Evolutionary conservation across 2,797 vertebrate genomes (phyloP).

Genomic region (Hydrolagus colliei): DNA sequence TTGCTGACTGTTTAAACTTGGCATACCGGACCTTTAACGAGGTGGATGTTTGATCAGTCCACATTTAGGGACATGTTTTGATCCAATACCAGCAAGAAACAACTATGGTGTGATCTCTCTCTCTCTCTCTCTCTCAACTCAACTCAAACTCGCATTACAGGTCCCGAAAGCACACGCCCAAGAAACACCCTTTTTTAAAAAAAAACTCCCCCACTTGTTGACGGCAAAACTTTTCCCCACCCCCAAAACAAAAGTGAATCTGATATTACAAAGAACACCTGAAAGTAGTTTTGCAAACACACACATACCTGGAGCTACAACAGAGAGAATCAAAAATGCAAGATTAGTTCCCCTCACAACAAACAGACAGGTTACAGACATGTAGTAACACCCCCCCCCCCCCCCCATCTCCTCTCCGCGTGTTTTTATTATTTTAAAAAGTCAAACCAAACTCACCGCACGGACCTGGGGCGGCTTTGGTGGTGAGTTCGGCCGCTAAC

Average conservation of each 20-base stretch:
- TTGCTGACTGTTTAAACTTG: too few species aligned
- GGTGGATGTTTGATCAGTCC: too few species aligned
- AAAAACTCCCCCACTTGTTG: not conserved
- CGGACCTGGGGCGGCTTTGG: too few species aligned
- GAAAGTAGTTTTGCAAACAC: not conserved
- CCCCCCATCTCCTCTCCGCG: too few species aligned
- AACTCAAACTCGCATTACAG: not conserved
- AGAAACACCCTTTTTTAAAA: not conserved
- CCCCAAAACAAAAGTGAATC: not conserved
- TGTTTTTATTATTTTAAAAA: not conserved
- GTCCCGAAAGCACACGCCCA: constrained; percentile 9
- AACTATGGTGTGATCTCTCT: not conserved
- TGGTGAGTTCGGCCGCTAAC: too few species aligned
- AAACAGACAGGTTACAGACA: too few species aligned
- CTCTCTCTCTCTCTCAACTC: not conserved
- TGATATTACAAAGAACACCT: not conserved
- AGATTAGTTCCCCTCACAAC: too few species aligned
- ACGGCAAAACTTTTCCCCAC: not conserved
- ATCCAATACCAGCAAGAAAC: not conserved
- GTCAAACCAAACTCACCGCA: not conserved
- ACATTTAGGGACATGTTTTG: not conserved
- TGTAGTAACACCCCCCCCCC: too few species aligned
- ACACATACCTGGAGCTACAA: not conserved
- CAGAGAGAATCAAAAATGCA: not conserved
- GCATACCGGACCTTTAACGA: too few species aligned